A percentile compares a stretch with the other conserved stretches of the same genome.
These are phyloP conservation scores for Catajapyx aquilonaris DNA, from an alignment of 1,140 invertebrate genomes.

Conservation along the genomic window DNA sequence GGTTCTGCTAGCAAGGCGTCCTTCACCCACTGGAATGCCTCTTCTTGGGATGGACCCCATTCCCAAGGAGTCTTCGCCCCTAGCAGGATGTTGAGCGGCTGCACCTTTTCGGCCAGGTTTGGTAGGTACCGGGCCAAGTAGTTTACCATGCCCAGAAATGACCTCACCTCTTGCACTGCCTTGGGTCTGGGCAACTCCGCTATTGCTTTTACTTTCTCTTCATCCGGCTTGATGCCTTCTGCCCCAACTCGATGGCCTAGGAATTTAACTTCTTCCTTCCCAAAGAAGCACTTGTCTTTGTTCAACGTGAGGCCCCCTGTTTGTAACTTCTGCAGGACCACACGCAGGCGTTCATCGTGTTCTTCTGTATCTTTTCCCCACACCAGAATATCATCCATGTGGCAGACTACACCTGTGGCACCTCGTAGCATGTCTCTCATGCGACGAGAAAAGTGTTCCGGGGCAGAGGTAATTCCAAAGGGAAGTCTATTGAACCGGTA, in stretches of 20 bases:
- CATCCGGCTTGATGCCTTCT: slow-evolving; percentile 14
- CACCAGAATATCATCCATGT: slow-evolving; percentile 8
- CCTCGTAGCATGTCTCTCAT: slow-evolving; percentile 5
- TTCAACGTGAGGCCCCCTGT: slow-evolving; percentile 1
- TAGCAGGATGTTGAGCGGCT: slow-evolving; percentile 16
- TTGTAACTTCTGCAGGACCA: slow-evolving; percentile 1
- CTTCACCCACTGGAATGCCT: slow-evolving; percentile 3
- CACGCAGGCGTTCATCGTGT: slow-evolving; percentile 1
- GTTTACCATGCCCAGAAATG: slow-evolving; percentile 20
- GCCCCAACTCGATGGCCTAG: slow-evolving; percentile 17
- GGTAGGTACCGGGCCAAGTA: slow-evolving; percentile 20
- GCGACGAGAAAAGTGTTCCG: slow-evolving; percentile 9
- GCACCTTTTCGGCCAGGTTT: slow-evolving; percentile 12
- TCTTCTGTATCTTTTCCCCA: background rate
- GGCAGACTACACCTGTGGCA: slow-evolving; percentile 5
- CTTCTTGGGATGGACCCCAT: slow-evolving; percentile 3
- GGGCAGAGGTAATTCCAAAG: slow-evolving; percentile 17
- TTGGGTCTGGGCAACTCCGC: slow-evolving; percentile 15
- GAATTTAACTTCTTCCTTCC: slow-evolving; percentile 11
- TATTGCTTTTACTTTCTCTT: slow-evolving; percentile 18
- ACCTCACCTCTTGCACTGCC: slow-evolving; percentile 15
- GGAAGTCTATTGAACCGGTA: slow-evolving; percentile 17
- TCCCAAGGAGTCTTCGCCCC: background rate
- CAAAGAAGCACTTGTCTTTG: slow-evolving; percentile 6
- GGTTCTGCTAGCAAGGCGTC: slow-evolving; percentile 1